Evolutionary conservation across 2,888 invertebrate genomes (phyloP).

Genomic region (Romanomermis culicivorax): DNA sequence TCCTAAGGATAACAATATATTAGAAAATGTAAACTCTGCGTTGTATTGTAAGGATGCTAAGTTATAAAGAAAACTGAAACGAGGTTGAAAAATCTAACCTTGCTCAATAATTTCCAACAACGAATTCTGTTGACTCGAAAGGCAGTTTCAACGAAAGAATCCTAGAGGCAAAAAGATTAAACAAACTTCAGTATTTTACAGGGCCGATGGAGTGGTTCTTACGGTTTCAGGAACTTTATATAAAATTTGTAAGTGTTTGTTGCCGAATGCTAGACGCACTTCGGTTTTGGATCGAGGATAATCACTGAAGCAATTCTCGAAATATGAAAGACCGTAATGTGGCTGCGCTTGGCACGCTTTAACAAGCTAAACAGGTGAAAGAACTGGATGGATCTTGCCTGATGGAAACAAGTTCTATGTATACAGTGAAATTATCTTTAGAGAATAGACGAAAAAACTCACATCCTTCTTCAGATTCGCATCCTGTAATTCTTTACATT

Average conservation of each 20-base stretch:
- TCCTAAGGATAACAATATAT: not conserved
- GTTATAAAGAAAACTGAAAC: too few relatives aligned
- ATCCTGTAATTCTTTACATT: too few relatives aligned
- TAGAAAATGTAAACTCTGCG: not conserved
- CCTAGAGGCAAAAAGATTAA: constrained; percentile 19
- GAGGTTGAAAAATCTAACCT: not conserved
- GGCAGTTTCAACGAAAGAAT: constrained; percentile 53
- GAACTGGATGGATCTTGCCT: too few relatives aligned
- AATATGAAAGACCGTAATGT: constrained; percentile 69
- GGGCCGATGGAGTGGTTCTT: too few relatives aligned
- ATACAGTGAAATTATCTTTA: too few relatives aligned
- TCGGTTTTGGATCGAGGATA: constrained; percentile 37
- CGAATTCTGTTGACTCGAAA: constrained; percentile 88
- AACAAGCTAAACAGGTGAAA: too few relatives aligned
- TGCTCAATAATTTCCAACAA: constrained; percentile 75
- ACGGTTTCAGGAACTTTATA: not conserved
- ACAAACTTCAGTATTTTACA: not conserved
- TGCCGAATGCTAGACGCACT: not conserved
- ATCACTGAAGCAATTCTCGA: constrained; percentile 50
- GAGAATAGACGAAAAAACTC: too few relatives aligned
- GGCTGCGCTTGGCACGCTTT: constrained; percentile 53
- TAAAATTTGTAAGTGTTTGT: not conserved
- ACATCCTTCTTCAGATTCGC: too few relatives aligned
- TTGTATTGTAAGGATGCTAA: not conserved
- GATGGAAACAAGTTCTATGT: too few relatives aligned